Conservation (phyloP, 2,113 vertebrate genomes). For the Lipophrys pholis region DNA sequence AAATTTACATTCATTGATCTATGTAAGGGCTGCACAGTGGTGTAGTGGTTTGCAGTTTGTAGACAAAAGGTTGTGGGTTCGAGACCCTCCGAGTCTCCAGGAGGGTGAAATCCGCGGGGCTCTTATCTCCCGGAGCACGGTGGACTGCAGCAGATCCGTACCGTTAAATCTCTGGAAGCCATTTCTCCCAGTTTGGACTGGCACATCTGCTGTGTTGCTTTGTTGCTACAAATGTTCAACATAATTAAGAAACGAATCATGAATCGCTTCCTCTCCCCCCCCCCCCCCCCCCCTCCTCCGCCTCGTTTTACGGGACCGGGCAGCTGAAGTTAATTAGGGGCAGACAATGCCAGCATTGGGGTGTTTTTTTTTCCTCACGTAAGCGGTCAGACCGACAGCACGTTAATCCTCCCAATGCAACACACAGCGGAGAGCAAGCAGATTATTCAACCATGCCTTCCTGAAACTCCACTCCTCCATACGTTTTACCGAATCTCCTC, state of each 20-base stretch:
- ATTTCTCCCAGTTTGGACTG: conserved; percentile 23
- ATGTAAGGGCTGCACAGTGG: too few species aligned
- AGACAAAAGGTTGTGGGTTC: too few species aligned
- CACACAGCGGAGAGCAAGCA: conserved; percentile 27
- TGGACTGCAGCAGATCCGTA: too few species aligned
- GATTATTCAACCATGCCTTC: background rate
- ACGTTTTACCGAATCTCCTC: too few species aligned
- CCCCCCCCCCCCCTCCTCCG: too few species aligned
- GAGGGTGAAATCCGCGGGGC: too few species aligned
- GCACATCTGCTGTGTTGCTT: conserved; percentile 37
- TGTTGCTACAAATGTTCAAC: conserved; percentile 49
- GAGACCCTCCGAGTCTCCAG: too few species aligned
- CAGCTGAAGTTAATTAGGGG: conserved; percentile 60
- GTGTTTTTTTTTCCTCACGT: conserved; percentile 34
- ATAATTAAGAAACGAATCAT: conserved; percentile 50
- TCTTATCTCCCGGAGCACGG: too few species aligned
- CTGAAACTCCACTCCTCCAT: too few species aligned
- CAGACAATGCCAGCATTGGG: conserved; percentile 54
- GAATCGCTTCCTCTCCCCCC: background rate
- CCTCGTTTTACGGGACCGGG: conserved; percentile 20
- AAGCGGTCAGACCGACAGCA: conserved; percentile 46
- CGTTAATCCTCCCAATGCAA: conserved; percentile 42
- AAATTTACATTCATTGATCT: too few species aligned
- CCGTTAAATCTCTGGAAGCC: too few species aligned
- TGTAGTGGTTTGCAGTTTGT: too few species aligned